Conservation (phyloP, 2,888 invertebrate species). For the Lithophane leautieri region DNA sequence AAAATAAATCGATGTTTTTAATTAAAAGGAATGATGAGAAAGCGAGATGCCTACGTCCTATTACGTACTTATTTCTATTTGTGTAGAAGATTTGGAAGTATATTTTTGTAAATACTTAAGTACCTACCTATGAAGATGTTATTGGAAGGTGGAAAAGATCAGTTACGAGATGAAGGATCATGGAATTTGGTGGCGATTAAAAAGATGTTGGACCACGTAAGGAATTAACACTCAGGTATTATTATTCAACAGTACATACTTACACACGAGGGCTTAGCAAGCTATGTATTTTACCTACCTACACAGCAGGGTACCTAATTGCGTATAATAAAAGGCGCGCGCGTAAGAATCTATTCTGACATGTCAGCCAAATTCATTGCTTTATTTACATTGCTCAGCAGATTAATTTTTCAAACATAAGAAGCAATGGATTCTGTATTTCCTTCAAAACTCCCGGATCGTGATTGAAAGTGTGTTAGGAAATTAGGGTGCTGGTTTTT, state of each 20-base stretch:
- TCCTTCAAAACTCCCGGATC: no score
- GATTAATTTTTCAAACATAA: no score
- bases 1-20: constrained; percentile 40
- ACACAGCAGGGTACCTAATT: no score
- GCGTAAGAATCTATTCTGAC: no score
- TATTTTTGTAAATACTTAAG: constrained; percentile 18
- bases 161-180: background rate
- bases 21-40: background rate
- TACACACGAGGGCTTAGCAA: background rate
- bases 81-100: constrained; percentile 5
- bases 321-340: no score
- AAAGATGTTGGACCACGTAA: constrained; percentile 1
- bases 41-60: constrained; percentile 15
- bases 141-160: background rate
- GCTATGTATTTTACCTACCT: no score
- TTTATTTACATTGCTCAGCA: no score
- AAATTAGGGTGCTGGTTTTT: background rate
- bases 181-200: background rate
- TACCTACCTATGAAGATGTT: background rate
- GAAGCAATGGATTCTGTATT: no score
- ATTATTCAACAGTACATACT: background rate
- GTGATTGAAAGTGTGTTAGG: no score
- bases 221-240: constrained; percentile 20
- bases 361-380: no score
- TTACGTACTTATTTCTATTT: background rate